Conservation (phyloP, 2,113 vertebrate species). For the Microcebus murinus region DNA sequence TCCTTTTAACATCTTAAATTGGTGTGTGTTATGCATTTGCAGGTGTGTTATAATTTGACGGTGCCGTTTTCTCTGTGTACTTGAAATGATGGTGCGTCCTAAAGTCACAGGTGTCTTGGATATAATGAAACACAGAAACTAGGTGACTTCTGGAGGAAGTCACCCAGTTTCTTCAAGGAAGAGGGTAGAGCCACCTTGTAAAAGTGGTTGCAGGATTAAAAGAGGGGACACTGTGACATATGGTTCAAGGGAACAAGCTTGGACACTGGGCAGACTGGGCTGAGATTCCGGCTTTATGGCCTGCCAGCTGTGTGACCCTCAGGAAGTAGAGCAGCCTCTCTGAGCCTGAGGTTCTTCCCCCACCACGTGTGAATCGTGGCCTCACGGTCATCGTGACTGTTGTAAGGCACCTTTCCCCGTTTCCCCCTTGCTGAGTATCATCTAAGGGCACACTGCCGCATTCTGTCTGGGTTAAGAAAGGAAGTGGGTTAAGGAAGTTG, state of each 20-base stretch:
- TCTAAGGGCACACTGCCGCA: not conserved
- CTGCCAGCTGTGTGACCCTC: not conserved
- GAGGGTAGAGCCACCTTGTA: not conserved
- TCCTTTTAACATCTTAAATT: not conserved
- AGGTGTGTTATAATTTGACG: not conserved
- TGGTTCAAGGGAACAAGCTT: not conserved
- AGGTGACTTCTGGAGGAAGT: conserved; percentile 47
- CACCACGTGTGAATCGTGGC: no score
- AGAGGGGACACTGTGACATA: not conserved
- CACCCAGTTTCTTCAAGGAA: conserved; percentile 40
- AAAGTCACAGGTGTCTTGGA: conserved; percentile 15
- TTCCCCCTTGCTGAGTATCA: not conserved
- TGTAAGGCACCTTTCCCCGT: not conserved
- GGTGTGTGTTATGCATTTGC: not conserved
- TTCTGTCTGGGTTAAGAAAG: not conserved
- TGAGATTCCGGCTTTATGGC: not conserved
- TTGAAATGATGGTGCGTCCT: conserved; percentile 13
- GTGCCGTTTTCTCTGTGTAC: not conserved
- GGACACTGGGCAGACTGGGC: not conserved
- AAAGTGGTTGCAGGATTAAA: not conserved
- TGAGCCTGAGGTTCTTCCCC: not conserved
- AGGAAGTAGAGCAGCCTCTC: not conserved
- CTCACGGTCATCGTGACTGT: not conserved
- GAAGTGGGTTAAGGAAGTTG: not conserved
- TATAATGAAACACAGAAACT: conserved; percentile 46